Conservation (phyloP, 2,888 invertebrate species). For the Eupithecia centaureata region DNA sequence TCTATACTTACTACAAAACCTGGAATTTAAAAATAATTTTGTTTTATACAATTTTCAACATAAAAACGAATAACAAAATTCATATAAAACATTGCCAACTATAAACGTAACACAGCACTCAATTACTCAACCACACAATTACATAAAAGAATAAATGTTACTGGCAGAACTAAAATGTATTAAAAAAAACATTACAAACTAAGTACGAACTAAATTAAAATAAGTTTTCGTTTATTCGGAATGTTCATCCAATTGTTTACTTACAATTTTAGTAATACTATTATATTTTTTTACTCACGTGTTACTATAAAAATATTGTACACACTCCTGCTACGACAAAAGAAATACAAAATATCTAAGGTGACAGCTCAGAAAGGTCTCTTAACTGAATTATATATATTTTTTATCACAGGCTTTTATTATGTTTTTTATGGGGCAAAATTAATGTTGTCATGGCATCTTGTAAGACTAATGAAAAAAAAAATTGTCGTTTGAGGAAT, state of each 20-base stretch:
- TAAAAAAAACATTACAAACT: constrained; percentile 37
- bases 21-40: constrained; percentile 33
- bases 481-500: no score
- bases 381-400: not conserved
- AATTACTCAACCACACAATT: constrained; percentile 66
- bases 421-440: not conserved
- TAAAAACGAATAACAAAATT: constrained; percentile 42
- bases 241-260: constrained; percentile 52
- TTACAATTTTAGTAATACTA: constrained; percentile 51
- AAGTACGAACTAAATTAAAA: constrained; percentile 33
- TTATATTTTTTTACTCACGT: constrained; percentile 14
- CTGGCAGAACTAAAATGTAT: constrained; percentile 49
- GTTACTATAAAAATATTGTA: constrained; percentile 25
- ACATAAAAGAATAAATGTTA: constrained; percentile 48
- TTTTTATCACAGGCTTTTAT: constrained; percentile 1
- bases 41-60: constrained; percentile 39
- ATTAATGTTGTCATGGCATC: not conserved
- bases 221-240: constrained; percentile 51
- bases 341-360: not conserved
- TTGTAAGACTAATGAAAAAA: not conserved
- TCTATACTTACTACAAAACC: constrained; percentile 32
- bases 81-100: constrained; percentile 53
- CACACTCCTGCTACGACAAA: constrained; percentile 1
- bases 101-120: constrained; percentile 69
- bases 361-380: not conserved